Evolutionary conservation across 2,797 vertebrate genomes (phyloP).

Genomic region (Gephyroberyx darwinii): DNA sequence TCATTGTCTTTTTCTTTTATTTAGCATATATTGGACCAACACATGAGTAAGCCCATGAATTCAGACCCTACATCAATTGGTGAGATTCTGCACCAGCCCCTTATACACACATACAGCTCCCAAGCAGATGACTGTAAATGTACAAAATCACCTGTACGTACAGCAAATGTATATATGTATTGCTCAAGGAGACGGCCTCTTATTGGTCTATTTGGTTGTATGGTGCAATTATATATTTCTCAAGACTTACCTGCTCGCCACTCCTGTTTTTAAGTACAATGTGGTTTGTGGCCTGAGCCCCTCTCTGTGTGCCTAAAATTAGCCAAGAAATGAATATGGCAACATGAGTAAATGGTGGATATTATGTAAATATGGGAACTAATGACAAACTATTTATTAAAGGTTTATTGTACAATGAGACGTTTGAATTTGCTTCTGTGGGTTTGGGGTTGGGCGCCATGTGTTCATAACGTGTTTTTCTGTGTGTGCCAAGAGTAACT

Average conservation of each 20-base stretch:
- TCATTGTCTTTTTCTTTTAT: slow-evolving; percentile 24
- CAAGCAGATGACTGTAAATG: slow-evolving; percentile 64
- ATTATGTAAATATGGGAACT: slow-evolving; percentile 86
- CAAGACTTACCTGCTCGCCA: slow-evolving; percentile 72
- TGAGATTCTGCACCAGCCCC: slow-evolving; percentile 75
- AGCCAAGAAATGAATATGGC: slow-evolving; percentile 81
- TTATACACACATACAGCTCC: slow-evolving; percentile 59
- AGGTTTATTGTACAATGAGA: slow-evolving; percentile 84
- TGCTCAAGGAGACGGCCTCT: slow-evolving; percentile 63
- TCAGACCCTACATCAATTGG: slow-evolving; percentile 43
- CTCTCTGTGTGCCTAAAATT: slow-evolving; percentile 84
- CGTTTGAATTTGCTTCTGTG: slow-evolving; percentile 50
- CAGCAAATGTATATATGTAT: slow-evolving; percentile 75
- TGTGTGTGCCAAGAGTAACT: slow-evolving; percentile 12
- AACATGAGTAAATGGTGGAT: slow-evolving; percentile 79
- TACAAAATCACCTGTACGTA: slow-evolving; percentile 64
- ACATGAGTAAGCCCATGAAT: slow-evolving; percentile 36
- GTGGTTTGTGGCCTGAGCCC: slow-evolving; percentile 80
- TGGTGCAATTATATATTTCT: slow-evolving; percentile 73
- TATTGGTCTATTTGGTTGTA: slow-evolving; percentile 70
- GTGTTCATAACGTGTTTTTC: not conserved
- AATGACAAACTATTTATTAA: slow-evolving; percentile 89
- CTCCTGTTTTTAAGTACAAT: slow-evolving; percentile 76
- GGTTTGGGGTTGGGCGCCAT: slow-evolving; percentile 5
- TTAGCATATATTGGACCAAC: slow-evolving; percentile 59